Conservation (phyloP, 2,888 invertebrate genomes). For the Heteromurus nitidus region DNA sequence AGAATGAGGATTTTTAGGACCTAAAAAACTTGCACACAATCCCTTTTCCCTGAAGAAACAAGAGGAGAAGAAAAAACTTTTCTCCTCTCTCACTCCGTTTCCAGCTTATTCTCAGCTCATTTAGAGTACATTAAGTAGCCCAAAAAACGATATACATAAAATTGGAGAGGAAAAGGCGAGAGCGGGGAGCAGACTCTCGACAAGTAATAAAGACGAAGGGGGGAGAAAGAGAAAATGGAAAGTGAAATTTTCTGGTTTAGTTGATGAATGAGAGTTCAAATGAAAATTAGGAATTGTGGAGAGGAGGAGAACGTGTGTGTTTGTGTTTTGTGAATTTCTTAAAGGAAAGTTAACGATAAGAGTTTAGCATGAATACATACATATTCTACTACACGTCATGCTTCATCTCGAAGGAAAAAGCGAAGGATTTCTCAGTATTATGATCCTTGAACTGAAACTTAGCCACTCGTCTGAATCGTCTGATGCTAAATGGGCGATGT, state of each 20-base stretch:
- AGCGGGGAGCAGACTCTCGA: too few species aligned
- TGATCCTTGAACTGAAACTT: constrained; percentile 15
- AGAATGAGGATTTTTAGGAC: background rate
- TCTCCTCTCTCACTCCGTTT: too few species aligned
- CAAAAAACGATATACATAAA: background rate
- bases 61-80: background rate
- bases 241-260: background rate
- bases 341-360: too few species aligned
- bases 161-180: background rate
- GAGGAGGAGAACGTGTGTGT: background rate
- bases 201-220: too few species aligned
- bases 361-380: too few species aligned
- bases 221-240: too few species aligned
- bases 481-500: too few species aligned
- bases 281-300: background rate
- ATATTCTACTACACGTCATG: too few species aligned
- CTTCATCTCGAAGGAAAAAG: background rate
- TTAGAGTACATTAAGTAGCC: background rate
- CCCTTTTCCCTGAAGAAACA: background rate
- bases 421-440: constrained; percentile 17
- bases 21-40: too few species aligned
- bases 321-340: background rate
- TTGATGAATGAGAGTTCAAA: constrained; percentile 16
- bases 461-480: background rate
- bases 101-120: too few species aligned